Percentiles rank a stretch among this genome's conserved stretches.
phyloP scores from a whole-genome alignment of 2,888 invertebrate genomes.

The Eilema depressum region DNA sequence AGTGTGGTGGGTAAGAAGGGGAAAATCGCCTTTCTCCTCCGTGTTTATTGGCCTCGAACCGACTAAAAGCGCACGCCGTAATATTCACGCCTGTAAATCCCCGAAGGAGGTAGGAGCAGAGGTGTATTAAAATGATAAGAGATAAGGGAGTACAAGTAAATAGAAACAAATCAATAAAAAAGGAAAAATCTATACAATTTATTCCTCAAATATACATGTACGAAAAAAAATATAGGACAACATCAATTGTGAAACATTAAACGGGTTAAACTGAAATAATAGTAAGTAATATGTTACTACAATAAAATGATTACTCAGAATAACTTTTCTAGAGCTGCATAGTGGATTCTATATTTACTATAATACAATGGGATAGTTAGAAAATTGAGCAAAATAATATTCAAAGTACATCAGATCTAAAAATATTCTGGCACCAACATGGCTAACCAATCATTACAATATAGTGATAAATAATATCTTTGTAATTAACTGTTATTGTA shows the following conservation, averaged over 20 bases:
- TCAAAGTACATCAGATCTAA: slow-evolving; percentile 51
- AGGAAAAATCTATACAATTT: slow-evolving; percentile 52
- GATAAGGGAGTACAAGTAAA: not conserved
- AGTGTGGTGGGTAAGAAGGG: too few species aligned
- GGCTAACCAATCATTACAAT: slow-evolving; percentile 50
- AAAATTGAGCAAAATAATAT: slow-evolving; percentile 45
- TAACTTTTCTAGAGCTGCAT: not conserved
- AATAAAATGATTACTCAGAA: not conserved
- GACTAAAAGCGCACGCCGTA: too few species aligned
- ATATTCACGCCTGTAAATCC: not conserved
- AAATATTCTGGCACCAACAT: slow-evolving; percentile 64
- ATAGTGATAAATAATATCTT: slow-evolving; percentile 19
- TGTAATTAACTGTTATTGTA: not conserved
- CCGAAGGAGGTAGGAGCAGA: not conserved
- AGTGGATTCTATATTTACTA: slow-evolving; percentile 4
- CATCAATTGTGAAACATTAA: slow-evolving; percentile 16
- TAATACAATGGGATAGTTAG: not conserved
- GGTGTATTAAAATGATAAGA: not conserved
- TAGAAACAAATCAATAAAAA: slow-evolving; percentile 32
- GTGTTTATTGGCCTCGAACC: too few species aligned
- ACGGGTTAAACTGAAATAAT: not conserved
- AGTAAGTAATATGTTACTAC: not conserved
- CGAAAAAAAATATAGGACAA: slow-evolving; percentile 29
- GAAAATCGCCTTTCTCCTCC: too few species aligned
- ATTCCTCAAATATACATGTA: slow-evolving; percentile 44